Conservation (phyloP, 2,113 vertebrate genomes). For the Antigone vipio region DNA sequence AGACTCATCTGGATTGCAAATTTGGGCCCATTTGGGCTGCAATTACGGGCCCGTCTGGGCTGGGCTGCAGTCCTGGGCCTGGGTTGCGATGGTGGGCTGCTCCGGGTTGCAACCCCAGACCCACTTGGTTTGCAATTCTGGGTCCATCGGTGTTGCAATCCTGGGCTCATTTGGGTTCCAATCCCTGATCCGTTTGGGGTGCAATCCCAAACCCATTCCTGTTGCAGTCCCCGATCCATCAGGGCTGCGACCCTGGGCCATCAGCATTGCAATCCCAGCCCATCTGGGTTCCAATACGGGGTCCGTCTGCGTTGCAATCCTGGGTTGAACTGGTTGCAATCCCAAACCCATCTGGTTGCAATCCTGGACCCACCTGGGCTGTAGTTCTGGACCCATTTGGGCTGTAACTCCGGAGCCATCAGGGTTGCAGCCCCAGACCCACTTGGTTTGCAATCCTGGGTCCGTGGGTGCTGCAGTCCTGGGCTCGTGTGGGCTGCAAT, state of each 20-base stretch:
- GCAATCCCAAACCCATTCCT: too few relatives aligned
- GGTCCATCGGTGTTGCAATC: too few relatives aligned
- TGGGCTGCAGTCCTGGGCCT: too few relatives aligned
- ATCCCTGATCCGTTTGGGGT: too few relatives aligned
- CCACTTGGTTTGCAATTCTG: too few relatives aligned
- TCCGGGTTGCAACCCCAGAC: too few relatives aligned
- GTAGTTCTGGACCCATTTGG: not conserved
- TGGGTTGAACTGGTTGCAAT: not conserved
- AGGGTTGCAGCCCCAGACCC: not conserved
- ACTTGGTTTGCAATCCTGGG: too few relatives aligned
- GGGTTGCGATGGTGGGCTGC: too few relatives aligned
- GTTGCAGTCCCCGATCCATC: not conserved
- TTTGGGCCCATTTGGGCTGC: not conserved
- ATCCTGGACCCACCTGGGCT: not conserved
- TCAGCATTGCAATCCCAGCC: fast-evolving
- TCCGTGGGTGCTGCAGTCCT: too few relatives aligned
- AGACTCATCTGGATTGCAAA: not conserved
- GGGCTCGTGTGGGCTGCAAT: fast-evolving
- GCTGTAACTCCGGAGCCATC: not conserved
- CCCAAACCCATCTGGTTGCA: too few relatives aligned
- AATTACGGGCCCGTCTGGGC: not conserved
- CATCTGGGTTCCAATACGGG: not conserved
- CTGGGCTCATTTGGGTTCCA: not conserved
- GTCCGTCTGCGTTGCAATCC: too few relatives aligned
- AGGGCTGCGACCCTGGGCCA: not conserved